Evolutionary conservation across 2,797 vertebrate genomes (phyloP).

Genomic region (Cephalopachus bancanus): DNA sequence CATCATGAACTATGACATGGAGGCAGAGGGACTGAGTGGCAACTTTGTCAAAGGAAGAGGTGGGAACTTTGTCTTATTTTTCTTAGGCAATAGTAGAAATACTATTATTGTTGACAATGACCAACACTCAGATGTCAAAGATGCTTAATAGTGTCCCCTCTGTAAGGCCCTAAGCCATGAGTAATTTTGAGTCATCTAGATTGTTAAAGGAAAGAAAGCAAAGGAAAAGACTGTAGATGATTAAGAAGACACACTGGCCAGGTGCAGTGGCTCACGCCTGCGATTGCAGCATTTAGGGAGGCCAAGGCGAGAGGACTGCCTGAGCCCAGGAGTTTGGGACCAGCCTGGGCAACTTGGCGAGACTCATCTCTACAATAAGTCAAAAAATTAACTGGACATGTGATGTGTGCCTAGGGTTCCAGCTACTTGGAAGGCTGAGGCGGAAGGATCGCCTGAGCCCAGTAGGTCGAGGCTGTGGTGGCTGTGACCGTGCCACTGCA

Average conservation of each 20-base stretch:
- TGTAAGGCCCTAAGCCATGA: not conserved
- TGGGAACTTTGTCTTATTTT: conserved; percentile 21
- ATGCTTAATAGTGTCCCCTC: not conserved
- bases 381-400: no score
- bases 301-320: no score
- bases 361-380: no score
- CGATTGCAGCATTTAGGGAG: no score
- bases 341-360: no score
- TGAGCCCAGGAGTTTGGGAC: no score
- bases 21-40: not conserved
- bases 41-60: not conserved
- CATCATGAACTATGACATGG: not conserved
- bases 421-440: no score
- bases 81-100: not conserved
- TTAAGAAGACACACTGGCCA: not conserved
- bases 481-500: no score
- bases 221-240: not conserved
- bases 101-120: not conserved
- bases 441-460: no score
- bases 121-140: not conserved
- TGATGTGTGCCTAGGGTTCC: no score
- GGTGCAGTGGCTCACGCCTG: no score
- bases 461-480: no score
- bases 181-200: not conserved
- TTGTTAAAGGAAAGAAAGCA: not conserved